Percentiles rank a stretch among this genome's conserved stretches.
Conservation (phyloP, 2,888 invertebrate genomes). For the Cerceris ruficornis region DNA sequence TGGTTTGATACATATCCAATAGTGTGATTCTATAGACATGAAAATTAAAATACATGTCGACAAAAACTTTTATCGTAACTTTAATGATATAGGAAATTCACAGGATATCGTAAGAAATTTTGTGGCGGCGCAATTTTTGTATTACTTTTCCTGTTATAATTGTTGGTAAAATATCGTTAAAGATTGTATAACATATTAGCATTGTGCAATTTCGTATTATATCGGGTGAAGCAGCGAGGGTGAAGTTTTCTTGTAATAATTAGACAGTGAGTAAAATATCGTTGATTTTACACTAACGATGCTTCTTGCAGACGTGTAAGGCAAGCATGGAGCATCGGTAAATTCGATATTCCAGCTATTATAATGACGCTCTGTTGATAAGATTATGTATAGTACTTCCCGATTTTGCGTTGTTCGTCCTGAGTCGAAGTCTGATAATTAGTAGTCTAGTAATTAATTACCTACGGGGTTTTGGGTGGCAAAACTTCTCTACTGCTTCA, state of each 20-base stretch:
- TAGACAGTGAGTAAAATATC: slow-evolving; percentile 21
- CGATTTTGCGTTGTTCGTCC: neutral
- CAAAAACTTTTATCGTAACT: no score
- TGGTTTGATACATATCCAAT: no score
- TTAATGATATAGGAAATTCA: no score
- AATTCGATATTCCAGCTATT: slow-evolving; percentile 38
- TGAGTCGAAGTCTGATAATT: slow-evolving; percentile 32
- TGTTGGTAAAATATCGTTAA: no score
- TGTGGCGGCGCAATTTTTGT: no score
- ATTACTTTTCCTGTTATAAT: no score
- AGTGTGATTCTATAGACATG: no score
- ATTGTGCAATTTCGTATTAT: no score
- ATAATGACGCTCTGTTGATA: slow-evolving; percentile 23
- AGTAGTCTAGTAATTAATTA: slow-evolving; percentile 23
- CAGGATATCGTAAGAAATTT: no score
- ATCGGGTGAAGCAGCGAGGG: neutral
- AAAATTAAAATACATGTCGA: no score
- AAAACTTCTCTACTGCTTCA: neutral
- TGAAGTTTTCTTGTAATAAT: slow-evolving; percentile 9
- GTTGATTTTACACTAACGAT: slow-evolving; percentile 6
- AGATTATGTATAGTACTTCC: neutral
- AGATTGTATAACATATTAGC: no score
- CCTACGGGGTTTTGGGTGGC: neutral
- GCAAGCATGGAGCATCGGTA: slow-evolving; percentile 5
- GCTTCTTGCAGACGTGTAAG: neutral